Conservation (phyloP, 2,888 invertebrate species). For the Tenthredo amoena region DNA sequence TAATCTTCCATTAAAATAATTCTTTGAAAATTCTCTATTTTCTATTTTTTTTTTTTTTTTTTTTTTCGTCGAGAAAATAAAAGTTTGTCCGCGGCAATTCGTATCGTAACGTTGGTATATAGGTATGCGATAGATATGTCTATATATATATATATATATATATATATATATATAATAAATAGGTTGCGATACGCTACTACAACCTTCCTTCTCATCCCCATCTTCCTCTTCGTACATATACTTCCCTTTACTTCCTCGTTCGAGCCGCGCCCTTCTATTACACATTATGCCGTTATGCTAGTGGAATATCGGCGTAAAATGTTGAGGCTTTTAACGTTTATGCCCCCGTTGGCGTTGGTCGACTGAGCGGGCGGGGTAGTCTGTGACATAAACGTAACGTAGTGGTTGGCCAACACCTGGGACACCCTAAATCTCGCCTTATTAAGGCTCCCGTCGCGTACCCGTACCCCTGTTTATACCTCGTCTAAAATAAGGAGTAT, state of each 20-base stretch:
- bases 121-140: background rate
- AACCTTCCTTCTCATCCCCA: background rate
- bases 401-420: constrained; percentile 66
- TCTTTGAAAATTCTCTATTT: background rate
- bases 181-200: background rate
- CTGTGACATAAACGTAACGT: constrained; percentile 63
- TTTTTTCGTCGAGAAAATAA: too few species aligned
- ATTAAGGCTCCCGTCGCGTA: constrained; percentile 64
- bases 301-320: constrained; percentile 54
- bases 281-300: constrained; percentile 49
- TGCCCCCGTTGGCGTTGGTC: constrained; percentile 60
- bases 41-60: too few species aligned
- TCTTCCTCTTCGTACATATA: background rate
- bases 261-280: constrained; percentile 38
- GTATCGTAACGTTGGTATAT: background rate
- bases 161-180: constrained; percentile 8
- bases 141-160: background rate
- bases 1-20: constrained; percentile 27
- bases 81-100: too few species aligned
- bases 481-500: constrained; percentile 27
- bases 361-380: background rate
- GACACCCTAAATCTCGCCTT: constrained; percentile 71
- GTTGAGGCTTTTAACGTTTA: constrained; percentile 67
- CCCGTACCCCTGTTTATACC: background rate
- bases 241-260: background rate